Evolutionary conservation across 2,888 invertebrate genomes (phyloP).

Genomic region (Megastigmus dorsalis): DNA sequence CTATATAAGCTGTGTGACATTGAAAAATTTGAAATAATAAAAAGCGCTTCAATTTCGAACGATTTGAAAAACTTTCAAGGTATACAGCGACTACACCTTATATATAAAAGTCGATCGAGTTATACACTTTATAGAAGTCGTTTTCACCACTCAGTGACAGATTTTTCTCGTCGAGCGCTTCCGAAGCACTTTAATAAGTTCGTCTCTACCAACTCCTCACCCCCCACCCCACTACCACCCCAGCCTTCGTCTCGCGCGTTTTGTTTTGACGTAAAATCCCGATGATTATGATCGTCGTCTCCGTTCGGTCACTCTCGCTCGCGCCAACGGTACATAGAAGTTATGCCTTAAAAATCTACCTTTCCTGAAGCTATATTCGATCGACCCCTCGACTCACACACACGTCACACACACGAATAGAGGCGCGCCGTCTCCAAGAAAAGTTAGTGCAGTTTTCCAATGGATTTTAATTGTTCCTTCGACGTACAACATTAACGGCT

Average conservation of each 20-base stretch:
- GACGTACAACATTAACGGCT: slow-evolving; percentile 16
- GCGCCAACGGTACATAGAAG: background rate
- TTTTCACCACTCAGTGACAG: too few species aligned
- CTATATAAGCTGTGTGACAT: too few species aligned
- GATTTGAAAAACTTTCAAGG: background rate
- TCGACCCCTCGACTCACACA: background rate
- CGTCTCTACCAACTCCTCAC: background rate
- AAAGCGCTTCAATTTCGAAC: background rate
- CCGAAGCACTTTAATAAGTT: slow-evolving; percentile 15
- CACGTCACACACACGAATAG: background rate
- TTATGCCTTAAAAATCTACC: slow-evolving; percentile 20
- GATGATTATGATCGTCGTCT: slow-evolving; percentile 18
- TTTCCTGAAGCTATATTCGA: slow-evolving; percentile 8
- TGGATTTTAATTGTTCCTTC: slow-evolving; percentile 30
- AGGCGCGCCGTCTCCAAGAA: background rate
- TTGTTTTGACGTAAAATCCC: background rate
- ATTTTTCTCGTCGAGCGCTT: background rate
- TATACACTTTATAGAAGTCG: too few species aligned
- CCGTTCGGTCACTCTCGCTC: too few species aligned
- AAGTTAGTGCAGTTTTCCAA: background rate
- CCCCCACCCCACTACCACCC: background rate
- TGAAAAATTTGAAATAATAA: too few species aligned
- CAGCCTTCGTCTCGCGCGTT: background rate
- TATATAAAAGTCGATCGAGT: too few species aligned
- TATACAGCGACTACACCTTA: too few species aligned